A percentile compares a stretch with the other conserved stretches of the same genome.
These are phyloP conservation scores for Allobates femoralis DNA, from an alignment of 2,797 vertebrate genomes.

Conservation along the genomic window DNA sequence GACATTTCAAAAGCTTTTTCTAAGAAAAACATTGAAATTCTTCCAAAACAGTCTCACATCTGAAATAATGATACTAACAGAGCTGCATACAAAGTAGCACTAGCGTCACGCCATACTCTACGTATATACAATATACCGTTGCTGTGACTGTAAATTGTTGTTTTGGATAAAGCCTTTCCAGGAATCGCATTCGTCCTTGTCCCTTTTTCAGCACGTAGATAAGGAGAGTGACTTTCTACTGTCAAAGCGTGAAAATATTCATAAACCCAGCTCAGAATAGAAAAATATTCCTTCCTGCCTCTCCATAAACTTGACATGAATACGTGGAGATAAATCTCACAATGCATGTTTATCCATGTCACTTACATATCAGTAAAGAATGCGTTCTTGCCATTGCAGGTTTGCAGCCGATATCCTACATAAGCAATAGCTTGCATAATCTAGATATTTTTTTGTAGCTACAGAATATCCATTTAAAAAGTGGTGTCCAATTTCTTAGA, in stretches of 20 bases:
- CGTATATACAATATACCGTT: not conserved
- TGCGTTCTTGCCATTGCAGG: not conserved
- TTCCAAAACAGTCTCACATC: not conserved
- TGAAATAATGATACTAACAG: too few relatives aligned
- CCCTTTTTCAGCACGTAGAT: not conserved
- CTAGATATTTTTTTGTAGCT: not conserved
- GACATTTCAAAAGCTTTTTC: not conserved
- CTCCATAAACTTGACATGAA: too few relatives aligned
- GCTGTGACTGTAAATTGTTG: not conserved
- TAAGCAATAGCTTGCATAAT: not conserved
- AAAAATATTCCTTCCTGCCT: not conserved
- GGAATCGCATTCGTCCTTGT: not conserved
- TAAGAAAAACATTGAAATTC: not conserved
- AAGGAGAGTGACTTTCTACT: not conserved
- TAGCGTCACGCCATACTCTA: not conserved
- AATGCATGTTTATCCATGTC: not conserved
- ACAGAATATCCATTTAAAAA: not conserved
- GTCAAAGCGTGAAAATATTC: not conserved
- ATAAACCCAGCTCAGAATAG: not conserved
- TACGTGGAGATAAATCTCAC: not conserved
- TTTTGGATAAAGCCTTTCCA: not conserved
- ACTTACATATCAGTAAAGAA: not conserved
- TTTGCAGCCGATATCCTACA: not conserved
- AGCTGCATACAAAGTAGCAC: too few relatives aligned
- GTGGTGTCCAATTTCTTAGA: not conserved